These are phyloP conservation scores for Diploptera punctata DNA, from an alignment of 2,888 invertebrate genomes.

Conservation along the genomic window DNA sequence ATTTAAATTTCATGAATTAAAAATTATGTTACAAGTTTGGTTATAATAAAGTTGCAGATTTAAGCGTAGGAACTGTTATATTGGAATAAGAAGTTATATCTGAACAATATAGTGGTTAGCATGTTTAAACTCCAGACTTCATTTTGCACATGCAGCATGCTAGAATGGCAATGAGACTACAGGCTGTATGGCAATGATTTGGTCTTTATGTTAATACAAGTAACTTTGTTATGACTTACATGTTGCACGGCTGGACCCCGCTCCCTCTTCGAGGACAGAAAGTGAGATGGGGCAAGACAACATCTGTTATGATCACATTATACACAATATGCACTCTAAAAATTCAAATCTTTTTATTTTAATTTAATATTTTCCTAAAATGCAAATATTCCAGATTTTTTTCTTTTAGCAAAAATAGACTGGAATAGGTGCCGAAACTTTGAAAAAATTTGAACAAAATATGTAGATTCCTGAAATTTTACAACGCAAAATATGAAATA, in stretches of 20 bases:
- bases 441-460: background rate
- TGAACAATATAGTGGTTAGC: too few relatives aligned
- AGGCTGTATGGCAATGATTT: conserved; percentile 9
- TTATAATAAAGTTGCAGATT: too few relatives aligned
- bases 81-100: too few relatives aligned
- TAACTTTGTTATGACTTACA: background rate
- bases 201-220: background rate
- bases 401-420: background rate
- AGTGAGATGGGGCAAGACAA: conserved; percentile 15
- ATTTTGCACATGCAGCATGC: background rate
- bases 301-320: conserved; percentile 20
- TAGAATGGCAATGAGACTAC: background rate
- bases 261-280: conserved; percentile 12
- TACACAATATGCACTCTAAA: background rate
- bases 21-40: too few relatives aligned
- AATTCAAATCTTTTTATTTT: background rate
- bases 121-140: background rate
- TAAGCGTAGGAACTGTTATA: too few relatives aligned
- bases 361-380: background rate
- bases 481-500: background rate
- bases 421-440: background rate
- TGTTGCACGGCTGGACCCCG: background rate
- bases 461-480: background rate
- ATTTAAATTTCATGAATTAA: too few relatives aligned
- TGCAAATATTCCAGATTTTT: too few relatives aligned